Conservation (phyloP, 2,888 invertebrate genomes). For the Cheilosia soror region DNA sequence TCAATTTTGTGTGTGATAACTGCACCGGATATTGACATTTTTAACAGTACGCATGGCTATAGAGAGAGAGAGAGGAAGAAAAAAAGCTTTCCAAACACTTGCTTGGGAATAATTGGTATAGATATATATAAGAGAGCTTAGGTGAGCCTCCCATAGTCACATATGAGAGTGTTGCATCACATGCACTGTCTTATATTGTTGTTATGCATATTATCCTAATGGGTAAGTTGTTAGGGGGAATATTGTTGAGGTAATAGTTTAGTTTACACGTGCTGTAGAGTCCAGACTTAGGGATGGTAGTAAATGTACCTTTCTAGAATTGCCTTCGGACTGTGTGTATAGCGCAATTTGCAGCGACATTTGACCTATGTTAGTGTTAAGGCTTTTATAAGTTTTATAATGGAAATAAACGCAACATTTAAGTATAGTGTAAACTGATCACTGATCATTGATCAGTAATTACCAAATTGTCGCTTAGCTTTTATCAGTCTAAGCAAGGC, state of each 20-base stretch:
- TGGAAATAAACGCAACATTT: no score
- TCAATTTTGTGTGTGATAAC: conserved; percentile 19
- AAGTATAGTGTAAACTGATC: no score
- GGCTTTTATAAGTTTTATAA: no score
- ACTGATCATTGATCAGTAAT: no score
- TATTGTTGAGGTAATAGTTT: conserved; percentile 9
- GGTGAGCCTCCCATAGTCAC: background rate
- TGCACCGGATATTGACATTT: conserved; percentile 32
- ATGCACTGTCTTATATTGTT: no score
- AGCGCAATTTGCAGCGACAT: no score
- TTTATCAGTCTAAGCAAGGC: no score
- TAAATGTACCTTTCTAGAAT: background rate
- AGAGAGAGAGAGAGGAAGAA: conserved; percentile 28
- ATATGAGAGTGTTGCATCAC: no score
- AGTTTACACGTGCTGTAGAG: conserved; percentile 1
- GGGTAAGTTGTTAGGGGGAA: background rate
- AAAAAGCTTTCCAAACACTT: conserved; percentile 28
- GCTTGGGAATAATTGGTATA: background rate
- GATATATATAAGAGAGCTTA: background rate
- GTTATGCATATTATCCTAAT: no score
- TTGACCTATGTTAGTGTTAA: no score
- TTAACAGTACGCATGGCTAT: conserved; percentile 34
- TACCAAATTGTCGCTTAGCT: no score
- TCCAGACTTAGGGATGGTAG: conserved; percentile 23
- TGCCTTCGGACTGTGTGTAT: background rate